These are phyloP conservation scores for Phrynosoma platyrhinos DNA, from an alignment of 2,113 vertebrate genomes.

Conservation along the genomic window DNA sequence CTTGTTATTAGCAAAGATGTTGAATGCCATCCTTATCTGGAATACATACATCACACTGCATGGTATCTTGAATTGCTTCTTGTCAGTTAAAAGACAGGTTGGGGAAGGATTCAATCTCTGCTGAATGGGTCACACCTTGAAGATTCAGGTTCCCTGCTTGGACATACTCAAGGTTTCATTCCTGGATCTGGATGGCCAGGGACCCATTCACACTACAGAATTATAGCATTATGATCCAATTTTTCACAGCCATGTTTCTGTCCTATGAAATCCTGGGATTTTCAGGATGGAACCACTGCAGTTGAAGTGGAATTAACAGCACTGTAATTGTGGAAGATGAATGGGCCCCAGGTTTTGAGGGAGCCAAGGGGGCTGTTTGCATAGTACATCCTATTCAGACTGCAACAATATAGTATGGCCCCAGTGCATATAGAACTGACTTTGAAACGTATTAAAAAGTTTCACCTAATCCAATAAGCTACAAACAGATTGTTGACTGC, in stretches of 20 bases:
- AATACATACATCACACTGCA: background rate
- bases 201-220: too few species aligned
- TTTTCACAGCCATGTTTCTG: too few species aligned
- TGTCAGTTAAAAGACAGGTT: background rate
- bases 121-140: background rate
- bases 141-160: background rate
- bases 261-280: too few species aligned
- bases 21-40: too few species aligned
- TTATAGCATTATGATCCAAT: too few species aligned
- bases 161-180: background rate
- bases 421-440: too few species aligned
- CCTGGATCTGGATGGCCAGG: background rate
- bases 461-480: background rate
- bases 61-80: background rate
- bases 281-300: too few species aligned
- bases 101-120: background rate
- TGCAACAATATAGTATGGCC: too few species aligned
- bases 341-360: background rate
- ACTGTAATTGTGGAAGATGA: too few species aligned
- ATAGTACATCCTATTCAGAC: background rate
- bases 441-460: background rate
- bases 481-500: background rate
- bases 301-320: too few species aligned
- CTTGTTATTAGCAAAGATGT: too few species aligned
- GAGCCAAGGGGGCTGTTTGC: background rate